A percentile compares a stretch with the other conserved stretches of the same genome.
phyloP scores from a whole-genome alignment of 2,113 vertebrate species.

The Thymallus thymallus region DNA sequence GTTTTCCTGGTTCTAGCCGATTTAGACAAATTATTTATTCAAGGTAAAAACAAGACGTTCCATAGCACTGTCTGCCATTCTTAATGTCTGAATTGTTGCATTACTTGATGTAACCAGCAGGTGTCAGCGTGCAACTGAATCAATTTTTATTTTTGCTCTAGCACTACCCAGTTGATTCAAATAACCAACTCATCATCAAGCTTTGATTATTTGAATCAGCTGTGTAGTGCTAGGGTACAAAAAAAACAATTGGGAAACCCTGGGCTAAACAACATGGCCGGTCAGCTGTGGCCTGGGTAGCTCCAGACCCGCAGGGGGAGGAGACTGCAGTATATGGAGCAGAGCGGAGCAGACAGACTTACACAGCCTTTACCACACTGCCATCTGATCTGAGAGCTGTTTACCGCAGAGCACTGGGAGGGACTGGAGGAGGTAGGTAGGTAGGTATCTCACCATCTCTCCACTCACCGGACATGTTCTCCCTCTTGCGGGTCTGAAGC shows the following conservation, averaged over 20 bases:
- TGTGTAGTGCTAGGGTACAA: too few relatives aligned
- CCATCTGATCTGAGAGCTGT: constrained; percentile 35
- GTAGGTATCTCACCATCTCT: background rate
- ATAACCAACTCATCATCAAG: too few relatives aligned
- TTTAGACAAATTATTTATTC: background rate
- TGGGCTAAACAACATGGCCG: background rate
- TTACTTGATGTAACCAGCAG: constrained; percentile 53
- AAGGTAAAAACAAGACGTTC: background rate
- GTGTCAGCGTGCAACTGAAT: constrained; percentile 52
- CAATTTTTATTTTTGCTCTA: too few relatives aligned
- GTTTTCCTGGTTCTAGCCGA: too few relatives aligned
- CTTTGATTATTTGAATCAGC: too few relatives aligned
- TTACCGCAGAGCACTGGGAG: constrained; percentile 54
- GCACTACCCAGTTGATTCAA: too few relatives aligned
- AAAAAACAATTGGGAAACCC: too few relatives aligned
- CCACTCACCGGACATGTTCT: constrained; percentile 94
- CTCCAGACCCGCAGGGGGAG: constrained; percentile 31
- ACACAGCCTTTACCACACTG: constrained; percentile 36
- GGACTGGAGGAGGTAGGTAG: background rate
- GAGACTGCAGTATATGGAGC: constrained; percentile 29
- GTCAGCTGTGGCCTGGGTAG: background rate
- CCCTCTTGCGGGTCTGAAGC: constrained; percentile 93
- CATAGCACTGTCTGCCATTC: background rate
- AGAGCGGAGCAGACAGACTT: constrained; percentile 6
- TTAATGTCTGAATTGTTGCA: background rate